Evolutionary conservation across 2,888 invertebrate species (phyloP), one percentile per base, ranked within the genome.

Genomic region (Phragmatobia fuliginosa): DNA sequence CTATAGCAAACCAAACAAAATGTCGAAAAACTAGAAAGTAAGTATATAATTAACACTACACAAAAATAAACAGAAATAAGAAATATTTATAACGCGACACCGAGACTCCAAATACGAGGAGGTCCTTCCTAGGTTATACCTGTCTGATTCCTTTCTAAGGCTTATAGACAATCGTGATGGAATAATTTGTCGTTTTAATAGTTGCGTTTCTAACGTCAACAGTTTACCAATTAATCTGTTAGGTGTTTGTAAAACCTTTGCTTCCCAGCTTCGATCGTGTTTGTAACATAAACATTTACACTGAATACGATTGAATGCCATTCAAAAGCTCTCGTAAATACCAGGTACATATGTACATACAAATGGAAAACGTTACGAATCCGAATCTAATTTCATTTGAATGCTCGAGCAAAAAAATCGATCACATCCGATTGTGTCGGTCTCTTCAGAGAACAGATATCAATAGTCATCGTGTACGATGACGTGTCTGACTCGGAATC

Each of bases 341-440:
- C 49, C 65, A 70, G 70, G 36, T 67, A 71, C 67, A 66, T 68
- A 68, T 60, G 38, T 68, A 68, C 49, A 38, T 69, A 73, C 77
- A 78, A 84, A 81, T 81, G 76, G 85, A 87, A 84, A 88, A 88
- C 84, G 81, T 86, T 88, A 85, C 87, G 86, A 89, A 87, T 90
- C 91, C 90, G 91, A 92, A 92, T 94, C 94, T 89, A 94, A 94
- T 94, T 91, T 86, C 85, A 87, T 87, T 88, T 87, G 88, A 90
- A 90, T 90, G 87, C 89, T 85, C 81, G 85, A 86, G 88, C 88
- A 94, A 94, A 94, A 82, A 94, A 93, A 83, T 90, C 87, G 89
- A 91, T 92, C 88, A 84, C 84, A 84, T 89, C 84, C 88, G 88
- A 91, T 90, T 89, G 88, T 89, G 93, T 90, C 93, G 92, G 93